phyloP scores from a whole-genome alignment of 2,888 invertebrate genomes.

The Nymphalis c-album region DNA sequence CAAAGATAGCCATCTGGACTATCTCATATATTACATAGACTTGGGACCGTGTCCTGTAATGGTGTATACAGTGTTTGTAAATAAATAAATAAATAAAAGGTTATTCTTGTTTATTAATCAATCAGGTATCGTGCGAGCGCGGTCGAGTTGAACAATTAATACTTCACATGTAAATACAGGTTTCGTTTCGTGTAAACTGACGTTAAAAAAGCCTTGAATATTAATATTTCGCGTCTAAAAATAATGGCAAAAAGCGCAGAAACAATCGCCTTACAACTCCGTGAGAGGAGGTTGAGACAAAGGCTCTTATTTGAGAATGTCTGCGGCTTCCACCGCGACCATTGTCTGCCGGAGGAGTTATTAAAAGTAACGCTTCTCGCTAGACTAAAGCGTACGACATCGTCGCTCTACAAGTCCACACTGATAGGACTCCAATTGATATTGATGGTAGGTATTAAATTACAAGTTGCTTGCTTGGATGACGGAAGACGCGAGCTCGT shows the following conservation, averaged over 20 bases:
- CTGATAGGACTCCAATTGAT: too few species aligned
- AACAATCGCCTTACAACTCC: constrained; percentile 19
- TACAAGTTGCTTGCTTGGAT: too few species aligned
- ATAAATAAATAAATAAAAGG: neutral
- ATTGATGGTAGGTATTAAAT: too few species aligned
- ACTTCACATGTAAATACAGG: neutral
- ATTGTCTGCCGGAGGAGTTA: constrained; percentile 12
- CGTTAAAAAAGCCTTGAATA: constrained; percentile 1
- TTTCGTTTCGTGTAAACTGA: neutral
- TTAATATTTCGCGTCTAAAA: neutral
- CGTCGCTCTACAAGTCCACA: neutral
- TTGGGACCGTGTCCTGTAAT: too few species aligned
- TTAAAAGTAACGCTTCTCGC: constrained; percentile 23
- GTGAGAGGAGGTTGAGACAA: constrained; percentile 22
- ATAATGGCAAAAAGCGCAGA: constrained; percentile 6
- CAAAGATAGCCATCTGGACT: too few species aligned
- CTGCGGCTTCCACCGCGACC: neutral
- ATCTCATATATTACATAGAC: too few species aligned
- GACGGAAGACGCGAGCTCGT: too few species aligned
- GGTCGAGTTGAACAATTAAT: neutral
- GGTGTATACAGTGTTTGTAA: too few species aligned
- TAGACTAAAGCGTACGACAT: neutral
- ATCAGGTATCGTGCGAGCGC: neutral
- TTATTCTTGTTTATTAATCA: neutral
- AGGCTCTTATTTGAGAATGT: constrained; percentile 1